Base-by-base conservation (phyloP, 2,888 invertebrate genomes). In the Cryptophagus acutangulus region DNA sequence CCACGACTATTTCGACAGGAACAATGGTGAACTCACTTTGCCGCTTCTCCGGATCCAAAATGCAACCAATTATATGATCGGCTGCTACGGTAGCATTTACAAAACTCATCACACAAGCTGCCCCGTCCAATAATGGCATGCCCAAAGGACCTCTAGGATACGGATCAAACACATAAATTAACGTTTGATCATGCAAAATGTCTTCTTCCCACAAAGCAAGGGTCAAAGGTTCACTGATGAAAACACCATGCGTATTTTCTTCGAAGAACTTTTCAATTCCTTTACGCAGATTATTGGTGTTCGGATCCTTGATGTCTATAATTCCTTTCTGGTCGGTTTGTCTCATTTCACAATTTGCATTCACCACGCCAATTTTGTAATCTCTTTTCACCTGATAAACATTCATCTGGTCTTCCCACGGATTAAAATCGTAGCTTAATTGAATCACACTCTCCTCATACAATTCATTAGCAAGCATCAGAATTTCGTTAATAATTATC, bases 131-230 rank as follows among this genome's bases (percentile, higher is more conserved):
- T 6, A 59, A 37, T 0, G 63, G 60, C 61, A 44, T 66, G 59
- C 77, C 78, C 63, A 55, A 57, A 2, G 61, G 54, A 17, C 67
- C 63, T 30, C 68, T 58, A 1, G 73, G 65, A 46, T 71, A 60
- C 0, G 82, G 79, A 57, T 82, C 79, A 53, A 78, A 82, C 40
- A 78, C 54, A 49, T 79, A 82, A 38, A 73, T 77, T 31, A 67
- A 67, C 1, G 74, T 74, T 1, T 75, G 74, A 35, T 75, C 73
- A 1, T 70, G 70, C 2, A 57, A 55, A 17, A 54, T 48, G 8
- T 47, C 40, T 28, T 63, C 62, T 41, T 66, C 63, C 78, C 79
- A 82, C 13, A 81, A 70, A 0, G 78, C 77, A 0, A 75, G 65
- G 5, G 70, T 69, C 1, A 69, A 40, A 1, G 47, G 43, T 2